Percentiles rank a stretch among this genome's conserved stretches.
These are phyloP conservation scores for Euplagia quadripunctaria DNA, from an alignment of 2,888 invertebrate species.

Conservation along the genomic window DNA sequence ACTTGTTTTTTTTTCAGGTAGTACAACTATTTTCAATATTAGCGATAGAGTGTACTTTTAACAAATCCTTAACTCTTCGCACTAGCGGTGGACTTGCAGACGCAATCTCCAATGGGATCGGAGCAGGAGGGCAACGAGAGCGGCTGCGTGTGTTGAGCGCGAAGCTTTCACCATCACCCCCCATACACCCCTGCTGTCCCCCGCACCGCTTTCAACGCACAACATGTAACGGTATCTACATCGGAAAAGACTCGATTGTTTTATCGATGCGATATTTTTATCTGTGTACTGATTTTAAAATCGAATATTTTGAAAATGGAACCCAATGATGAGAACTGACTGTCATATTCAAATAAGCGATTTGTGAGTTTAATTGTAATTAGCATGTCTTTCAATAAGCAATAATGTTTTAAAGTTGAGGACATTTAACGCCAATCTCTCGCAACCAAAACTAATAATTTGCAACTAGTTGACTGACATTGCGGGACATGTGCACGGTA, in stretches of 20 bases:
- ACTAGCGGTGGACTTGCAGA: slow-evolving; percentile 94
- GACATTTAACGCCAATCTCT: not conserved
- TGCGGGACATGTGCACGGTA: not conserved
- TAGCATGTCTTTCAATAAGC: slow-evolving; percentile 13
- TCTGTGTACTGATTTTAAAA: slow-evolving; percentile 38
- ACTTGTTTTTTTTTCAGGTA: too few relatives aligned
- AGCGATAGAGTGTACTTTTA: not conserved
- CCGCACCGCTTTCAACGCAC: slow-evolving; percentile 58
- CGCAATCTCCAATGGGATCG: slow-evolving; percentile 92
- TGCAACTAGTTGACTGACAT: slow-evolving; percentile 1
- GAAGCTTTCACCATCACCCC: slow-evolving; percentile 32
- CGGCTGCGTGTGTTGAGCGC: slow-evolving; percentile 93
- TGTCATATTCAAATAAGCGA: slow-evolving; percentile 7
- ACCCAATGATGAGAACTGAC: slow-evolving; percentile 37
- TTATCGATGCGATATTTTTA: slow-evolving; percentile 48
- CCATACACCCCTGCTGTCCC: slow-evolving; percentile 41
- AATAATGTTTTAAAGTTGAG: not conserved
- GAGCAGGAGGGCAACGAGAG: slow-evolving; percentile 93
- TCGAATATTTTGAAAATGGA: slow-evolving; percentile 36
- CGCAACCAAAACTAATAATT: not conserved
- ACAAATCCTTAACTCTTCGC: slow-evolving; percentile 66
- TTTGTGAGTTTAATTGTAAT: slow-evolving; percentile 10
- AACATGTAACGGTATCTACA: slow-evolving; percentile 42
- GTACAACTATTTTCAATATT: too few relatives aligned
- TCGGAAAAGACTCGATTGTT: slow-evolving; percentile 39